phyloP scores from a whole-genome alignment of 2,888 invertebrate genomes.

The Drosophila leonis region DNA sequence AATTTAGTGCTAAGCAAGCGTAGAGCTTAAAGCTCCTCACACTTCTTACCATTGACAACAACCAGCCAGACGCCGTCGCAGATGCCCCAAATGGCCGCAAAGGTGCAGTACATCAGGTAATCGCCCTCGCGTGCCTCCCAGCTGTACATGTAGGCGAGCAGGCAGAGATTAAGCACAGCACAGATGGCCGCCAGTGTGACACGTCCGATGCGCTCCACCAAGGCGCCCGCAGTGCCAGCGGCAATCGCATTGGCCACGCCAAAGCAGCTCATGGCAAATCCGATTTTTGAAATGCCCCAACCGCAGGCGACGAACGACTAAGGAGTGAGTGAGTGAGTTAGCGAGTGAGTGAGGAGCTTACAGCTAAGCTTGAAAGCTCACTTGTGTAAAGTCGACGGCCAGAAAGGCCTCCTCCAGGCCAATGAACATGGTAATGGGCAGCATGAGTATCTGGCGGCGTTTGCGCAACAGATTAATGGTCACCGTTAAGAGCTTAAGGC shows the following conservation, averaged over 20 bases:
- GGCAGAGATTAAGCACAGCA: conserved; percentile 89
- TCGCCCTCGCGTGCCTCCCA: conserved; percentile 91
- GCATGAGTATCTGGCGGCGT: conserved; percentile 92
- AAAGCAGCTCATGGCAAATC: conserved; percentile 97
- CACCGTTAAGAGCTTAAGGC: conserved; percentile 89
- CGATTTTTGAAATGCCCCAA: conserved; percentile 95
- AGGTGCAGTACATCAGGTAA: conserved; percentile 90
- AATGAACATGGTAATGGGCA: conserved; percentile 96
- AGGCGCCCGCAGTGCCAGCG: conserved; percentile 91
- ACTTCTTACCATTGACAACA: conserved; percentile 92
- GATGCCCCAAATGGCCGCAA: conserved; percentile 94
- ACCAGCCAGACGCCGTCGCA: conserved; percentile 97
- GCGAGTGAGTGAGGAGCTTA: conserved; percentile 3
- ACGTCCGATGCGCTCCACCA: conserved; percentile 91
- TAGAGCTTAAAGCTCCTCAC: conserved; percentile 86
- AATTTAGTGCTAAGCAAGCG: neutral
- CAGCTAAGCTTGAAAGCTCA: conserved; percentile 36
- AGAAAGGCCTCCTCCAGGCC: conserved; percentile 97
- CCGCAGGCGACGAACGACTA: conserved; percentile 94
- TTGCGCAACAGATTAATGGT: conserved; percentile 92
- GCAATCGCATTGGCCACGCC: conserved; percentile 95
- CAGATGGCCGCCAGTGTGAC: conserved; percentile 92
- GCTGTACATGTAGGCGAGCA: conserved; percentile 89
- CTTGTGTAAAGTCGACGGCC: conserved; percentile 92
- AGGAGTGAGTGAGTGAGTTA: conserved; percentile 10